Evolutionary conservation across 2,888 invertebrate genomes (phyloP).

Genomic region (Phania funesta): DNA sequence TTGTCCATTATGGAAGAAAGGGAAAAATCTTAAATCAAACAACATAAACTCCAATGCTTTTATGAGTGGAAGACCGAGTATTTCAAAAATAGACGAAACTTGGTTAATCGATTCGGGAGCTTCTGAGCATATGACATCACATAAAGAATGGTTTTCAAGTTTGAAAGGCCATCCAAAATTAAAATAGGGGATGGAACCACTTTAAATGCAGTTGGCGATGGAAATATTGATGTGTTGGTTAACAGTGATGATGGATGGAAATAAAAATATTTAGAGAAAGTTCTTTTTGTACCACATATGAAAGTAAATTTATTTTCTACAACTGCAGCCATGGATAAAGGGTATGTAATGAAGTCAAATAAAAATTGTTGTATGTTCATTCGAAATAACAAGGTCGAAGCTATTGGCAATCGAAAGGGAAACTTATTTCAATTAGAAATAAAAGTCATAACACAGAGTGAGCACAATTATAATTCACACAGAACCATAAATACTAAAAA

Average conservation of each 20-base stretch:
- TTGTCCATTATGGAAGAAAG: slow-evolving; percentile 21
- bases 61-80: background rate
- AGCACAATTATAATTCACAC: background rate
- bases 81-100: too few species aligned
- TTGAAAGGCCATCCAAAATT: too few species aligned
- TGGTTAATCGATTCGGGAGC: background rate
- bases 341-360: slow-evolving; percentile 16
- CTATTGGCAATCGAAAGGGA: background rate
- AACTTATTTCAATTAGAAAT: background rate
- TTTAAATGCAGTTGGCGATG: background rate
- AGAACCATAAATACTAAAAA: background rate
- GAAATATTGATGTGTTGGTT: background rate
- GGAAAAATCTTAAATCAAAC: background rate
- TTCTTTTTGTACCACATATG: too few species aligned
- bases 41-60: slow-evolving; percentile 2
- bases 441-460: background rate
- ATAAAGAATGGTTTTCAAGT: background rate
- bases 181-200: too few species aligned
- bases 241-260: background rate
- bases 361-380: too few species aligned
- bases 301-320: too few species aligned
- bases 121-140: too few species aligned
- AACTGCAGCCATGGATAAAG: background rate
- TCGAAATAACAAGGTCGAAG: too few species aligned
- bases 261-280: too few species aligned